Evolutionary conservation across 2,888 invertebrate genomes (phyloP), one percentile per base, ranked within the genome.

Genomic region (Lepidocyrtoides sp.): DNA sequence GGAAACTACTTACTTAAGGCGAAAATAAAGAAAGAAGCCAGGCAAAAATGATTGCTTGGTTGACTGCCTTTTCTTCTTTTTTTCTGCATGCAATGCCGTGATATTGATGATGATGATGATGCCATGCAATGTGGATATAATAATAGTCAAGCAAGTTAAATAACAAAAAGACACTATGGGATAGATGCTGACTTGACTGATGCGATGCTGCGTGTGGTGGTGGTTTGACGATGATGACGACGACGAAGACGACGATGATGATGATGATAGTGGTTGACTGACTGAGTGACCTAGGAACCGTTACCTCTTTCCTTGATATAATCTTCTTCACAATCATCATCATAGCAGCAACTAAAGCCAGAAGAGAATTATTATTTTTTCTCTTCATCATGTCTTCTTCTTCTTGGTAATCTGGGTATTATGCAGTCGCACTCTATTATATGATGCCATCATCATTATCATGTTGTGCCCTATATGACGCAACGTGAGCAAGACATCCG

Each of bases 211-310:
- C n/a, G 69, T 36, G 36, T 1, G 29, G 41, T 72, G 72, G 44
- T 44, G 26, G 3, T 77, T 77, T 26, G 41, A 69, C 66, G 32
- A 66, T 26, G 26, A 12, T 7, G 1, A 63, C 7, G 17, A 17
- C 17, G 41, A 20, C 14, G 77, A 29, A 32, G 26, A 41, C 7
- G 20, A 57, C 32, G 29, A 26, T 57, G 57, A 83, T 14, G 66
- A 84, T 79, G 29, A 63, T 44, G 77, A 77, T 83, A 48, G 83
- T 75, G 85, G 69, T 57, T 63, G 88, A 89, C 69, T 89, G 89
- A 89, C 89, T 89, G 82, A 89, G 82, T 89, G 89, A 89, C 89
- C 89, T 83, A 89, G 89, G 79, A 72, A 82, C 89, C 89, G 89
- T 89, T 89, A 89, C 44, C 23, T n/a, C 69, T 69, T 83, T 66